Conservation (phyloP, 2,113 vertebrate genomes). For the Anhinga rufa region DNA sequence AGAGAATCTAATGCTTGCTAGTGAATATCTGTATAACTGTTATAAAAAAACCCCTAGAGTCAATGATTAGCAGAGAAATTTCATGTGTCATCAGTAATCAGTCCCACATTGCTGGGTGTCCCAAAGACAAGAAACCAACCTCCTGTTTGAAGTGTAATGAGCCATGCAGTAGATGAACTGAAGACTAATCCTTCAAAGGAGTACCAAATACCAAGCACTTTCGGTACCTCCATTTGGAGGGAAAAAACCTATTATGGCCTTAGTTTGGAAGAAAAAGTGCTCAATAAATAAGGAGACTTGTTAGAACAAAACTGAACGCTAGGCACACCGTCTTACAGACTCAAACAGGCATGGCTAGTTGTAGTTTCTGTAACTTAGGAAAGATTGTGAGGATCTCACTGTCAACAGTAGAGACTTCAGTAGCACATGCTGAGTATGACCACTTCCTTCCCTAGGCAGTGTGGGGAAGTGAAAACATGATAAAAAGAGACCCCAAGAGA, state of each 20-base stretch:
- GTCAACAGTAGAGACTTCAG: not conserved
- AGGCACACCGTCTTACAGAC: not conserved
- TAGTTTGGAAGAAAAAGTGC: not conserved
- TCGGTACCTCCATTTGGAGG: not conserved
- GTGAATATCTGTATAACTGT: not conserved
- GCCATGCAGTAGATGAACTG: not conserved
- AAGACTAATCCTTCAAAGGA: not conserved
- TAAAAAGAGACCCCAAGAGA: not conserved
- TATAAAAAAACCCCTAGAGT: not conserved
- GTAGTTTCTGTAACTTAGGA: not conserved
- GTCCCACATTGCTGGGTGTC: accelerated
- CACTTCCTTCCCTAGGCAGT: not conserved
- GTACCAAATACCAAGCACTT: not conserved
- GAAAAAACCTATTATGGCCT: not conserved
- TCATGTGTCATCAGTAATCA: not conserved
- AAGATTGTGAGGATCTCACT: not conserved
- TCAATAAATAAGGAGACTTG: not conserved
- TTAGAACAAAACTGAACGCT: not conserved
- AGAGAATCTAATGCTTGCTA: not conserved
- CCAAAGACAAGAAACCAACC: not conserved
- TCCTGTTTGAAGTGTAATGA: not conserved
- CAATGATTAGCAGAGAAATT: not conserved
- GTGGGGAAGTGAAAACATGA: accelerated
- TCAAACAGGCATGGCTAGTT: accelerated
- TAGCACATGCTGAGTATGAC: not conserved